Conservation (phyloP, 2,888 invertebrate genomes). For the Pocota personata region DNA sequence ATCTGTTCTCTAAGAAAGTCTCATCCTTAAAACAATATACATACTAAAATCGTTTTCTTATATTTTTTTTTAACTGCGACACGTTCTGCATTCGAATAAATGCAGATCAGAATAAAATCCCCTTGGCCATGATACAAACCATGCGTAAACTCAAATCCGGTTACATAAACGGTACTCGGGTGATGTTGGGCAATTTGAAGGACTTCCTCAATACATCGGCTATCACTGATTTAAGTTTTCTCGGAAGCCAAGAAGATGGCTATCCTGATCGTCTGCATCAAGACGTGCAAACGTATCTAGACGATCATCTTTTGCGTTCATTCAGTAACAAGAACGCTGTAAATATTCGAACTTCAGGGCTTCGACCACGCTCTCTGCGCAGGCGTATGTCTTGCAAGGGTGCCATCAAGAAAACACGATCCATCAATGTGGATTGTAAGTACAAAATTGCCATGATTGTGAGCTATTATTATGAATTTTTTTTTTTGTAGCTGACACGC, state of each 20-base stretch:
- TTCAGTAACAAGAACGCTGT: slow-evolving; percentile 89
- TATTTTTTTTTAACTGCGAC: background rate
- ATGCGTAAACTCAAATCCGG: slow-evolving; percentile 99
- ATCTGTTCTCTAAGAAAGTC: background rate
- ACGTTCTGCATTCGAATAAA: background rate
- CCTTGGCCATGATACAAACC: slow-evolving; percentile 97
- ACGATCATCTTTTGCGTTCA: slow-evolving; percentile 92
- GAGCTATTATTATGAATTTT: background rate
- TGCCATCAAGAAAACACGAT: slow-evolving; percentile 96
- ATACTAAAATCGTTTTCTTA: background rate
- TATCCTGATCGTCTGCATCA: slow-evolving; percentile 93
- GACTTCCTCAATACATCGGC: slow-evolving; percentile 99
- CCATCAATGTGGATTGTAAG: slow-evolving; percentile 95
- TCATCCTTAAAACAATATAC: too few species aligned
- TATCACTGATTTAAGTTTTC: slow-evolving; percentile 97
- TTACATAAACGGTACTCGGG: slow-evolving; percentile 99
- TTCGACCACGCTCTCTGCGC: slow-evolving; percentile 85
- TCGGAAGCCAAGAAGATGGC: slow-evolving; percentile 96
- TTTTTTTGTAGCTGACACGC: slow-evolving; percentile 87
- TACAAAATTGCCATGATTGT: slow-evolving; percentile 73
- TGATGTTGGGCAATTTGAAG: slow-evolving; percentile 95
- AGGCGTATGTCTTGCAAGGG: slow-evolving; percentile 95
- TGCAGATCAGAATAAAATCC: slow-evolving; percentile 94
- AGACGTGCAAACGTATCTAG: slow-evolving; percentile 93
- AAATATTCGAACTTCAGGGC: slow-evolving; percentile 84